Base-by-base conservation (phyloP, 2,888 invertebrate species). In the Brachyptera putata region DNA sequence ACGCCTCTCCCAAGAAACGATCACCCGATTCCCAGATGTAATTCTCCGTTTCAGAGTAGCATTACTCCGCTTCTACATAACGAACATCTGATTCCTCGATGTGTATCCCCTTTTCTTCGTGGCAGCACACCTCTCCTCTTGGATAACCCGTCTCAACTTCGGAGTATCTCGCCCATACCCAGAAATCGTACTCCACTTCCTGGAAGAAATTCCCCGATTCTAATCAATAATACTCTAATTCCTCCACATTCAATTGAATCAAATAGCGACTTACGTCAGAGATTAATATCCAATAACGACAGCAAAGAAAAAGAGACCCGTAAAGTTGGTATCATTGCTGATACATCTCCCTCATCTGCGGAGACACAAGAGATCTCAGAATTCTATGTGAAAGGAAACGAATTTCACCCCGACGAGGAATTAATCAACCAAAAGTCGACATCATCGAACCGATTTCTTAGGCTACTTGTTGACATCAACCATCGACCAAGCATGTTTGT, bases 1-100 rank as follows among this genome's bases (percentile, higher is more conserved):
- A 30, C 50, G n/a, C 50, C 50, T 3, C 14, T 50, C 30, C 50
- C 50, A 21, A 24, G 26, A 3, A 50, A 50, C 34, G 50, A 50
- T 14, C 4, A 50, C 21, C 50, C 50, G 5, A 25, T 50, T 7
- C 50, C 50, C 14, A 26, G 50, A 11, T 50, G 50, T 21, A 50
- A 50, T 21, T 50, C 50, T 2, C 50, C 50, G 26, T 26, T 50
- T 14, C 30, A 30, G 30, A 30, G 30, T 30, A 5, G 7, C 30
- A 30, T 11, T 11, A 7, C 30, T 30, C 30, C 30, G 7, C 5
- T 30, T 11, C 7, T 11, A 11, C 7, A 30, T 7, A 30, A 11
- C 30, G 11, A 30, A 11, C 11, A 50, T 30, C 50, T 30, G 5
- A 14, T 50, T 7, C 50, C 50, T 14, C 5, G 50, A 11, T 50